Evolutionary conservation across 2,888 invertebrate species (phyloP), one percentile per base, ranked within the genome.

Genomic region (Xestia xanthographa): DNA sequence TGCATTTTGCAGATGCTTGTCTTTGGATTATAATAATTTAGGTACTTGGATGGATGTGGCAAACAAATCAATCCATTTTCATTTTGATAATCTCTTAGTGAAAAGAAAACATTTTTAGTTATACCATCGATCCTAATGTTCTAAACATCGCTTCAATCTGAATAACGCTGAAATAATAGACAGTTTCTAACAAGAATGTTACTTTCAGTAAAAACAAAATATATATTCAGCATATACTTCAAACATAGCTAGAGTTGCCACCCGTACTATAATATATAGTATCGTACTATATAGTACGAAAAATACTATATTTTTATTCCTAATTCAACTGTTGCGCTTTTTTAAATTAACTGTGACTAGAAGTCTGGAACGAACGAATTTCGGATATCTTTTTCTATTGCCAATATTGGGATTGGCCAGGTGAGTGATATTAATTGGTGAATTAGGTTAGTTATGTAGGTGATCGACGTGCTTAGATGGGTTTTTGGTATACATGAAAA

Each of bases 11-110:
- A 75, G 50, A 81, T 69, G 75, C 53, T 79, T 50, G 12, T 58
- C 53, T 26, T 58, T 48, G 26, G 11, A 68, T 53, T 62, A 63
- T 48, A 14, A 1, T 53, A 63, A 50, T 58, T 14, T n/a, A 41
- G 0, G 17, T 66, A 66, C n/a, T 66, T 48, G 14, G 45, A 63
- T 22, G 62, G 77, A 82, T 82, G 72, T 82, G 82, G 82, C 72
- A 82, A 77, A 79, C 60, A 41, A 67, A 76, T 66, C 43, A 68
- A 67, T 9, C 1, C 9, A 66, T 66, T 75, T 62, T 50, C 17
- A 53, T 63, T 38, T 22, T n/a, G 6, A 72, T 22, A 45, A 1
- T 5, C 20, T 45, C 26, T 68, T 58, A 9, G 6, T 29, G 5
- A 29, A 17, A 29, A 29, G 8, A 58, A 65, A 41, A 43, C 14